Evolutionary conservation across 2,797 vertebrate species (phyloP).

Genomic region (Dendrocincla tyrannina): DNA sequence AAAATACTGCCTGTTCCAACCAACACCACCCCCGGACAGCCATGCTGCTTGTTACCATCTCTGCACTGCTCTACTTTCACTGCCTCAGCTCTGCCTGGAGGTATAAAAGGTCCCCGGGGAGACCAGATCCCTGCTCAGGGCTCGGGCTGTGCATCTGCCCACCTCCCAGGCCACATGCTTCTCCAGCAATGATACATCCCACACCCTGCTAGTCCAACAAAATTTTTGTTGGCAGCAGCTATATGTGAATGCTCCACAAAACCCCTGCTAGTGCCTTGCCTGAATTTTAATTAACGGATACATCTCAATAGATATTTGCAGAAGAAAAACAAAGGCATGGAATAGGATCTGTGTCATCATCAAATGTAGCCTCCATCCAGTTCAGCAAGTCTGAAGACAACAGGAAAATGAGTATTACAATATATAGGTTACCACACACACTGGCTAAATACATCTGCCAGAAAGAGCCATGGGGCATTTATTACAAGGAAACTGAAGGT

Average conservation of each 20-base stretch:
- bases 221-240: not conserved
- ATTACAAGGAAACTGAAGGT: not conserved
- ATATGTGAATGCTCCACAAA: not conserved
- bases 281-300: slow-evolving; percentile 35
- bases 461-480: not conserved
- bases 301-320: not conserved
- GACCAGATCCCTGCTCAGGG: not conserved
- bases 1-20: slow-evolving; percentile 41
- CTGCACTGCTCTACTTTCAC: not conserved
- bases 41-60: not conserved
- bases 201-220: not conserved
- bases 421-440: not conserved
- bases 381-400: not conserved
- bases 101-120: slow-evolving; percentile 7
- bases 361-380: not conserved
- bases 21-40: slow-evolving; percentile 22
- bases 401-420: not conserved
- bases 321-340: not conserved
- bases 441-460: not conserved
- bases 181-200: not conserved
- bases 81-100: slow-evolving; percentile 37
- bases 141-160: slow-evolving; percentile 10
- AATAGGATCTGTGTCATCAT: not conserved
- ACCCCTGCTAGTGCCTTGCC: not conserved
- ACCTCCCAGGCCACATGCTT: not conserved